Percentiles rank a stretch among this genome's conserved stretches.
phyloP scores from a whole-genome alignment of 2,797 vertebrate genomes.

The Perodicticus potto region DNA sequence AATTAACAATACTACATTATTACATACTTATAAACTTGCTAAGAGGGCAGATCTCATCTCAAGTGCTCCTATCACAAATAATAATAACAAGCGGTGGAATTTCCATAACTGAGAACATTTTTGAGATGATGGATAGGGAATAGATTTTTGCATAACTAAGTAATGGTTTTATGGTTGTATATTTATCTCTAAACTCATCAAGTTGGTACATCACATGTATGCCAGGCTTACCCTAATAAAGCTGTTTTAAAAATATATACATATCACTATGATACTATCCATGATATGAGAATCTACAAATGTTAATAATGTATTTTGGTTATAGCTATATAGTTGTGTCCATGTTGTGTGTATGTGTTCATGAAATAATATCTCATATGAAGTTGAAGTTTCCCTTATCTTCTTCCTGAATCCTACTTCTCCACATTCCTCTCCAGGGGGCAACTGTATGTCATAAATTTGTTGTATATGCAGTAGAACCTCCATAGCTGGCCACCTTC shows the following conservation, averaged over 20 bases:
- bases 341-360: not conserved
- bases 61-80: not conserved
- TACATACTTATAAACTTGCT: not conserved
- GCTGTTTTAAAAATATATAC: not conserved
- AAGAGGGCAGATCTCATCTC: not conserved
- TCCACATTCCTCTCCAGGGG: not conserved
- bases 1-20: not conserved
- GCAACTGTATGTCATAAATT: not conserved
- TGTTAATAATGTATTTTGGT: slow-evolving; percentile 5
- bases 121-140: not conserved
- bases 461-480: not conserved
- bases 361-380: not conserved
- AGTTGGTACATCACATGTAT: not conserved
- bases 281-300: not conserved
- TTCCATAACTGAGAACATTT: not conserved
- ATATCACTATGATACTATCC: not conserved
- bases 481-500: too few species aligned
- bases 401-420: not conserved
- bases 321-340: not conserved
- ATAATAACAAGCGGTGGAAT: not conserved
- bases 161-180: not conserved
- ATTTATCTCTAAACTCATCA: not conserved
- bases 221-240: not conserved
- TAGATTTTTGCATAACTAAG: not conserved
- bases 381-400: not conserved